A percentile compares a stretch with the other conserved stretches of the same genome.
These are phyloP conservation scores for Coranthus polyacanthus DNA, from an alignment of 2,797 vertebrate species.

Conservation along the genomic window DNA sequence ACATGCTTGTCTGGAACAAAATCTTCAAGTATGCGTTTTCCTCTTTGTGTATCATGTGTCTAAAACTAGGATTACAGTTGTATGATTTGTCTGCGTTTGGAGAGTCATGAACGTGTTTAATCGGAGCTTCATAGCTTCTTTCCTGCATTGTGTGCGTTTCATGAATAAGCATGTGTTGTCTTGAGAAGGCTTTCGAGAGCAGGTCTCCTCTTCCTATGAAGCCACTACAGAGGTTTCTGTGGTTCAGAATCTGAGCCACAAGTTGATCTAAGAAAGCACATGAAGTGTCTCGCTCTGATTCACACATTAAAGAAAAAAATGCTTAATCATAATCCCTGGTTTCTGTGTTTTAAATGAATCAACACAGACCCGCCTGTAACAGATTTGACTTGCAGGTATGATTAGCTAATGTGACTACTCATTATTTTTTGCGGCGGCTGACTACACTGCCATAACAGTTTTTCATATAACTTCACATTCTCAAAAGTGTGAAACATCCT, in stretches of 20 bases:
- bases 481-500: conserved; percentile 22
- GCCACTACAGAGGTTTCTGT: conserved; percentile 40
- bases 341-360: conserved; percentile 39
- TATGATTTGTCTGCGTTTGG: conserved; percentile 24
- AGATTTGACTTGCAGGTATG: conserved; percentile 38
- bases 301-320: conserved; percentile 26
- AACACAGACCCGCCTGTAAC: conserved; percentile 22
- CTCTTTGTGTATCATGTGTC: conserved; percentile 16
- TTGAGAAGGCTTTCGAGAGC: conserved; percentile 43
- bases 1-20: conserved; percentile 20
- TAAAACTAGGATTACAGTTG: background rate
- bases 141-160: conserved; percentile 15
- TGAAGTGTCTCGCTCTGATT: conserved; percentile 39
- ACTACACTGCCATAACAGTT: conserved; percentile 16
- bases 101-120: conserved; percentile 15
- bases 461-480: conserved; percentile 16
- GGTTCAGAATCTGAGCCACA: conserved; percentile 49
- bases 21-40: conserved; percentile 6
- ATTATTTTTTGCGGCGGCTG: conserved; percentile 33
- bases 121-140: conserved; percentile 19
- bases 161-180: conserved; percentile 44
- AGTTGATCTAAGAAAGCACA: conserved; percentile 42
- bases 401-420: conserved; percentile 49
- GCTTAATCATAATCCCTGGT: conserved; percentile 35
- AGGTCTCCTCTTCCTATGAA: conserved; percentile 47